Evolutionary conservation across 1,140 invertebrate genomes (phyloP).

Genomic region (Drosophila repletoides): DNA sequence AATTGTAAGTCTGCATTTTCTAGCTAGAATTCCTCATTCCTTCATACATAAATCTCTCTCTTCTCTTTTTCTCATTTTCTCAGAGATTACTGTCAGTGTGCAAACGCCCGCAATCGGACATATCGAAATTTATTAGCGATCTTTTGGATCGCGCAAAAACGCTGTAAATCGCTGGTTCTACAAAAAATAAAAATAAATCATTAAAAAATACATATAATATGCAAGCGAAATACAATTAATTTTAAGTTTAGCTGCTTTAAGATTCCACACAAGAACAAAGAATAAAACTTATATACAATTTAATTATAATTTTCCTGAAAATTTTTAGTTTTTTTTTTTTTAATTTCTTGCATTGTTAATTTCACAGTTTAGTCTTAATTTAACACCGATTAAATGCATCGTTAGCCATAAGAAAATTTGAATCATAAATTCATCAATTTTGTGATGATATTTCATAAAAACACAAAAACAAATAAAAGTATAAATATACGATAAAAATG

Average conservation of each 20-base stretch:
- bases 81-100: constrained; percentile 90
- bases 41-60: no score
- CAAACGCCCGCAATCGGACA: constrained; percentile 92
- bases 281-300: constrained; percentile 40
- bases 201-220: constrained; percentile 52
- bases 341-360: constrained; percentile 40
- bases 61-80: constrained; percentile 60
- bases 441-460: constrained; percentile 63
- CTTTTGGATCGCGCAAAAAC: constrained; percentile 94
- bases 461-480: constrained; percentile 11
- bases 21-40: neutral
- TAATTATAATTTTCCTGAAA: constrained; percentile 29
- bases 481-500: constrained; percentile 43
- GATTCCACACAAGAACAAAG: constrained; percentile 55
- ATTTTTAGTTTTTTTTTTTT: constrained; percentile 25
- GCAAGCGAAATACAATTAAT: constrained; percentile 59
- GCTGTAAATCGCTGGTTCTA: constrained; percentile 83
- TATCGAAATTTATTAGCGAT: constrained; percentile 96
- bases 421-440: constrained; percentile 72
- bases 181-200: constrained; percentile 43
- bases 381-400: constrained; percentile 53
- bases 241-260: constrained; percentile 69
- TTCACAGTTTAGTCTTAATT: constrained; percentile 52
- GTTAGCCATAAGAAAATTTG: constrained; percentile 63
- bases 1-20: constrained; percentile 84